phyloP scores from a whole-genome alignment of 1,140 invertebrate genomes.

The Venustaconcha ellipsiformis region DNA sequence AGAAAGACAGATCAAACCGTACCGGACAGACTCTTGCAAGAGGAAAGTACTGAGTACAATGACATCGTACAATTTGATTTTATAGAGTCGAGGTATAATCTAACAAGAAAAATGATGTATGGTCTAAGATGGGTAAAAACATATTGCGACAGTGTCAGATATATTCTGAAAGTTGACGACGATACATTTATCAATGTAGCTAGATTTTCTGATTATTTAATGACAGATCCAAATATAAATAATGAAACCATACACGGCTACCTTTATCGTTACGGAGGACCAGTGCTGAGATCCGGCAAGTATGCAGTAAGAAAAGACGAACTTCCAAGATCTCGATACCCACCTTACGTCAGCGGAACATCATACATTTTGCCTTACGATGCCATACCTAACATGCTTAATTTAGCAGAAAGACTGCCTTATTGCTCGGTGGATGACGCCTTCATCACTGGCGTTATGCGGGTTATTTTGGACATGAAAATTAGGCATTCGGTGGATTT shows the following conservation, averaged over 20 bases:
- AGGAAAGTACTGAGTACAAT: background rate
- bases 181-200: constrained; percentile 1
- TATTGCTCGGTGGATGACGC: background rate
- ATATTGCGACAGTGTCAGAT: background rate
- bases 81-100: background rate
- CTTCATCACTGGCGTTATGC: background rate
- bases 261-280: background rate
- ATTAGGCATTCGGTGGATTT: no score
- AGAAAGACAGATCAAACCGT: no score
- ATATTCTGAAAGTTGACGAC: background rate
- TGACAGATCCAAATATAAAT: no score
- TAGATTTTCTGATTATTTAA: background rate
- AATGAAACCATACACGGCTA: background rate
- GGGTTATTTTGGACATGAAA: no score
- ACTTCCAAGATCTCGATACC: background rate
- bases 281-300: background rate
- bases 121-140: background rate
- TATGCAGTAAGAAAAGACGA: background rate
- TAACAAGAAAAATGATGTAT: constrained; percentile 10
- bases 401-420: background rate
- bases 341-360: background rate
- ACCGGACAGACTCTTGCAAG: background rate
- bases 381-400: background rate
- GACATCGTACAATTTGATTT: constrained; percentile 5
- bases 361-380: background rate